Base-by-base conservation (phyloP, 2,113 vertebrate species). In the Elephantulus edwardii region DNA sequence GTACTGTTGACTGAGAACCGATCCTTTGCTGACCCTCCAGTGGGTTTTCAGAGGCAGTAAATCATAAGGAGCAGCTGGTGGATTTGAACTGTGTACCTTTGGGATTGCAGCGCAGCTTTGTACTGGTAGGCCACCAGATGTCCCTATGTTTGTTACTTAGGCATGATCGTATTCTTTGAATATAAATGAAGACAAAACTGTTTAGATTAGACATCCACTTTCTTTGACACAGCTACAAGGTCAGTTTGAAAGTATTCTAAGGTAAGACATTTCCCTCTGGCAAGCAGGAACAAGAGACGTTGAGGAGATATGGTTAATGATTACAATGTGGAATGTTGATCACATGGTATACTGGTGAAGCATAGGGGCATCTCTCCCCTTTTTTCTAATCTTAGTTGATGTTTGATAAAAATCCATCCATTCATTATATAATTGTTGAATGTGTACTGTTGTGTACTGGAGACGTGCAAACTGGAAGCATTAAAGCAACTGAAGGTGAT, bases 351-450 rank as follows among this genome's bases (percentile, higher is more conserved):
- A 66, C 52, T 58, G 35, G 26, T 30, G 54, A 90, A n/a, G 13
- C 33, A 38, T 19, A 82, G n/a, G 7, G 6, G 2, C 58, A 76
- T 75, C 76, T 87, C 12, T 48, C 20, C 4, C 30, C 33, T 78
- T 75, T 28, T 35, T 92, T 83, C 44, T 77, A 35, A 77, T 83
- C 22, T 38, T 92, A 60, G 44, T 89, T 91, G 72, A 12, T 44
- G 50, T 75, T 79, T 83, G n/a, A 46, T 22, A 56, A 64, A 77
- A 54, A 58, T 83, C 56, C 20, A 62, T 76, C 52, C 44, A 62
- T 60, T 70, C n/a, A 68, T 70, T 66, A 48, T 10, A 38, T 80
- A 75, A 76, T 71, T 83, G n/a, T 70, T 52, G 56, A 66, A 76
- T 92, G 26, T 76, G 19, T 9, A 16, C 62, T 56, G 11, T 72